phyloP scores from a whole-genome alignment of 2,888 invertebrate species.

The Pardosa pseudoannulata region DNA sequence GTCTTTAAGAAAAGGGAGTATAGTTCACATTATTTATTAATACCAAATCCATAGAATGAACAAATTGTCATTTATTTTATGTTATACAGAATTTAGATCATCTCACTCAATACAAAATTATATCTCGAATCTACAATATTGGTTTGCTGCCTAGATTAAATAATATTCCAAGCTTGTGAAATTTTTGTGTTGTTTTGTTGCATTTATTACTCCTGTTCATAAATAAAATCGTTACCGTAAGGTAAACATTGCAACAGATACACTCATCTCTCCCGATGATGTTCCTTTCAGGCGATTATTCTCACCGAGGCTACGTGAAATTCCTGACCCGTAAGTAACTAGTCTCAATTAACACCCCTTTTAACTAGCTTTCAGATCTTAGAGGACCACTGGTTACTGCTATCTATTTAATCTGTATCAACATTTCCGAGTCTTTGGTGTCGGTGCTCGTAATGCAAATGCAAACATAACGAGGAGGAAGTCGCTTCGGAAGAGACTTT shows the following conservation, averaged over 20 bases:
- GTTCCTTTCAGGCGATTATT: constrained; percentile 65
- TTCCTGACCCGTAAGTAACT: constrained; percentile 67
- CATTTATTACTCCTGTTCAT: too few species aligned
- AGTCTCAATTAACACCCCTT: background rate
- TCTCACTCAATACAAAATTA: too few species aligned
- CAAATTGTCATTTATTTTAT: too few species aligned
- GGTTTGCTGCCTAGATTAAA: too few species aligned
- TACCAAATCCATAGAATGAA: too few species aligned
- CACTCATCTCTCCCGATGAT: constrained; percentile 32
- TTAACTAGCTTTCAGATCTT: background rate
- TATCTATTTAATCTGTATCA: background rate
- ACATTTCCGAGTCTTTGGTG: background rate
- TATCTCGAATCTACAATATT: too few species aligned
- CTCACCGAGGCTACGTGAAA: constrained; percentile 65
- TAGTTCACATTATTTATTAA: too few species aligned
- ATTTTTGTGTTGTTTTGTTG: too few species aligned
- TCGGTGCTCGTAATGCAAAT: constrained; percentile 4
- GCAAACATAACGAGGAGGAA: background rate
- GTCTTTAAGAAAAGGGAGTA: too few species aligned
- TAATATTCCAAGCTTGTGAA: too few species aligned
- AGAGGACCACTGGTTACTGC: background rate
- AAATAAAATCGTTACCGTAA: too few species aligned
- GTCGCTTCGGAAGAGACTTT: background rate
- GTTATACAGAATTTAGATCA: too few species aligned
- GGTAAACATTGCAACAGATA: constrained; percentile 69